A percentile compares a stretch with the other conserved stretches of the same genome.
These are phyloP conservation scores for Micrasema minimum DNA, from an alignment of 1,140 invertebrate species.

Conservation along the genomic window DNA sequence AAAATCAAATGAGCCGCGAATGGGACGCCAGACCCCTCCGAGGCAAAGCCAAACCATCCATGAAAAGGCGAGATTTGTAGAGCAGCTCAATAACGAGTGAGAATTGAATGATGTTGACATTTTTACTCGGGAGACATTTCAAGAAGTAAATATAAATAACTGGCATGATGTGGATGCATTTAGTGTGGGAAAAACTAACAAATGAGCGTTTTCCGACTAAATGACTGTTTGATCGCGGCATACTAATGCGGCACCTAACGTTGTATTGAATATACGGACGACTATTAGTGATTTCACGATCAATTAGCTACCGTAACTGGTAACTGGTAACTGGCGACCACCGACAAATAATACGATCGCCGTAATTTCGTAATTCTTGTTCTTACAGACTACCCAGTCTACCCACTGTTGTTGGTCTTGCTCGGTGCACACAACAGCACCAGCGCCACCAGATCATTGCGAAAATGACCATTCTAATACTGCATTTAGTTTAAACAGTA, in stretches of 20 bases:
- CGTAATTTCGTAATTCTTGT: background rate
- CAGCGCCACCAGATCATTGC: no score
- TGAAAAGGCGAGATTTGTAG: no score
- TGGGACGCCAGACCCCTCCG: no score
- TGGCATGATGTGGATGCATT: no score
- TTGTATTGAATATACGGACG: conserved; percentile 13
- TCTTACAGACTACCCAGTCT: background rate
- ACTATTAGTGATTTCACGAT: conserved; percentile 30
- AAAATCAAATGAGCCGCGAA: no score
- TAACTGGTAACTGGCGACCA: conserved; percentile 10
- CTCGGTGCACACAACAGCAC: no score
- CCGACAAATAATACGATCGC: conserved; percentile 1
- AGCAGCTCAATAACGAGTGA: no score
- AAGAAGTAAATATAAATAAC: no score
- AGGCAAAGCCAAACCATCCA: no score
- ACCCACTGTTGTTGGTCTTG: no score
- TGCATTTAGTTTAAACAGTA: background rate
- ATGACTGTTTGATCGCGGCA: conserved; percentile 28
- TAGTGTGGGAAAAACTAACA: conserved; percentile 18
- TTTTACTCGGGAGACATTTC: no score
- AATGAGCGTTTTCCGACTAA: conserved; percentile 21
- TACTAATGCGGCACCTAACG: conserved; percentile 11
- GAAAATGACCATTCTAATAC: background rate
- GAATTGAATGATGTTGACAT: no score
- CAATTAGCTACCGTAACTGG: conserved; percentile 19